Conservation (phyloP, 35 echinoderm and acorn worm species). For the Amphiura filiformis region DNA sequence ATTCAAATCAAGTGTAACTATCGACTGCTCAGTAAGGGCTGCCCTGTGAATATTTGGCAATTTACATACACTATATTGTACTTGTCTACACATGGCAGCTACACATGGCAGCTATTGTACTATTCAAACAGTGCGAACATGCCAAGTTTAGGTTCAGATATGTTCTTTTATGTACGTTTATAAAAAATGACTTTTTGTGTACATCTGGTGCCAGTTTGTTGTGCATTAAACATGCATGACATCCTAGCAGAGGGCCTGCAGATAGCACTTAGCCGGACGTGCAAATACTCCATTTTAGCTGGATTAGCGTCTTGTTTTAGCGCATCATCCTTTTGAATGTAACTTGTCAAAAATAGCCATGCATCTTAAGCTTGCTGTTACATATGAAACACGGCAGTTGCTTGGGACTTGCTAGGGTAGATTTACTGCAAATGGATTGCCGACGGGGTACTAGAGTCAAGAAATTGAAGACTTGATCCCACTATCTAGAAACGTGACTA, state of each 20-base stretch:
- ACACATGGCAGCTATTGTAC: no score
- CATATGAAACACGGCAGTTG: neutral
- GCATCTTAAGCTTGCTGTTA: neutral
- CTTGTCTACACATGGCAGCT: no score
- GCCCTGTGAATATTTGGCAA: no score
- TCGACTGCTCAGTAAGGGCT: no score
- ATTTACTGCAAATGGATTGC: neutral
- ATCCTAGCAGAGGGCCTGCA: neutral
- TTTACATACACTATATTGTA: no score
- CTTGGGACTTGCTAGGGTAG: neutral
- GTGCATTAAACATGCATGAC: neutral
- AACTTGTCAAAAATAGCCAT: neutral
- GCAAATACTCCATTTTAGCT: neutral
- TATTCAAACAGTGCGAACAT: no score
- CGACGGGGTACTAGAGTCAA: neutral
- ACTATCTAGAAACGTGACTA: neutral
- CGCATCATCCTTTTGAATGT: neutral
- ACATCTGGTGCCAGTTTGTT: no score
- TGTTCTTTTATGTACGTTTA: no score
- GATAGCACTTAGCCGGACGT: neutral
- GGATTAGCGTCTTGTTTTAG: neutral
- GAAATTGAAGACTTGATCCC: neutral
- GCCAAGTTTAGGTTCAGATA: no score
- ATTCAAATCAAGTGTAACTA: no score
- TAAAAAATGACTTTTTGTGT: no score